Evolutionary conservation across 2,888 invertebrate species (phyloP).

Genomic region (Lithophane leautieri): DNA sequence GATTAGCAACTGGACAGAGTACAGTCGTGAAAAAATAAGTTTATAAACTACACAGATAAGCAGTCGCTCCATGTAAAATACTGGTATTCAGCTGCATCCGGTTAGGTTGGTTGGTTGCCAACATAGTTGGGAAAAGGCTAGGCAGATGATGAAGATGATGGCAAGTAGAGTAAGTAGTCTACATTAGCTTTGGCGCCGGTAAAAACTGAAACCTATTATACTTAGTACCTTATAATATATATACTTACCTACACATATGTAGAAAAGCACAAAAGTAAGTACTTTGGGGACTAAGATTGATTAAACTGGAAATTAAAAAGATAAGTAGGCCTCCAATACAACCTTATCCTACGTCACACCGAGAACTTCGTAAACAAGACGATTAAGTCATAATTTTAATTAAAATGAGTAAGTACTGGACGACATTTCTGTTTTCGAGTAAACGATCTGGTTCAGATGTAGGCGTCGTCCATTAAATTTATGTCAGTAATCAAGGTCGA

Average conservation of each 20-base stretch:
- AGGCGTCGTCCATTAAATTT: slow-evolving; percentile 59
- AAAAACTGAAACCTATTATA: not conserved
- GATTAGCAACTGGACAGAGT: no score
- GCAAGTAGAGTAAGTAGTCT: no score
- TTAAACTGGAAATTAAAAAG: not conserved
- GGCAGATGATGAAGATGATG: no score
- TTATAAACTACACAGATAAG: no score
- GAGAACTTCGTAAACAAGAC: slow-evolving; percentile 38
- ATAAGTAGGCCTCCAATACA: not conserved
- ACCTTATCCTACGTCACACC: slow-evolving; percentile 2
- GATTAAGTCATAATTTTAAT: slow-evolving; percentile 55
- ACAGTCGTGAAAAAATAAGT: no score
- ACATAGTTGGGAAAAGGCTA: no score
- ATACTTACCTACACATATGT: not conserved
- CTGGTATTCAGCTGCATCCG: no score
- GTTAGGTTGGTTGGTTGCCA: no score
- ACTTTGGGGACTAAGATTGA: not conserved
- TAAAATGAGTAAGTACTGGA: slow-evolving; percentile 24
- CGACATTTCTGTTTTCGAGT: slow-evolving; percentile 54
- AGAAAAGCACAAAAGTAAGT: not conserved
- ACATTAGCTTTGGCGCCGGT: not conserved
- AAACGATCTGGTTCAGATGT: slow-evolving; percentile 58
- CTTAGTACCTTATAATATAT: no score
- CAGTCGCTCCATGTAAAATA: no score
- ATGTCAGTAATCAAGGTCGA: slow-evolving; percentile 63